phyloP scores from a whole-genome alignment of 2,888 invertebrate genomes.

The Cacoxenus indagator region DNA sequence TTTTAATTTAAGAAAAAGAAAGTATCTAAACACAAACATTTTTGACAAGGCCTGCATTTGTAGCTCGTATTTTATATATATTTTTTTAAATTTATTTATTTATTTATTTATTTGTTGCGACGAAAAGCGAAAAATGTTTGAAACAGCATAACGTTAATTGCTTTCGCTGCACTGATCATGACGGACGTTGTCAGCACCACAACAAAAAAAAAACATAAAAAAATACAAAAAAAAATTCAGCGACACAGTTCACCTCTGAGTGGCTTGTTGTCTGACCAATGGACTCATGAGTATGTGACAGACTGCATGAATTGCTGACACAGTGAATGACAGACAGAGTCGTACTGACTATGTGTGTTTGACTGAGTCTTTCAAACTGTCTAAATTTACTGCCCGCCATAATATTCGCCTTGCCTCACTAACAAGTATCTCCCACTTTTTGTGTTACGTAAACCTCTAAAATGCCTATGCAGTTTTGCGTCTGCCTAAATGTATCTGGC shows the following conservation, averaged over 20 bases:
- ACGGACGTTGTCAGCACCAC: slow-evolving; percentile 16
- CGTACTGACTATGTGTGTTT: background rate
- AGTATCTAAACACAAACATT: background rate
- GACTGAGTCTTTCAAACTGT: background rate
- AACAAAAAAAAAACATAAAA: background rate
- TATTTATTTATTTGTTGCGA: slow-evolving; percentile 19
- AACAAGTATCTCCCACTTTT: background rate
- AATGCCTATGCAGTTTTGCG: background rate
- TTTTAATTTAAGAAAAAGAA: slow-evolving; percentile 13
- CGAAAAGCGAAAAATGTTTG: slow-evolving; percentile 28
- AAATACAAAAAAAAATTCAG: too few species aligned
- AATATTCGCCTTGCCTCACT: background rate
- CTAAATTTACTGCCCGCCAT: background rate
- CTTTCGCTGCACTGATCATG: slow-evolving; percentile 37
- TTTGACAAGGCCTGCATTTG: background rate
- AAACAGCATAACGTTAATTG: slow-evolving; percentile 57
- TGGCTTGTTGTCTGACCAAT: background rate
- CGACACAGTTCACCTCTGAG: too few species aligned
- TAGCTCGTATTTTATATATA: background rate
- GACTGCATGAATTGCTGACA: background rate
- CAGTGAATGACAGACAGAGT: background rate
- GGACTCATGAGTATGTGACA: background rate
- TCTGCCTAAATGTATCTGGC: background rate
- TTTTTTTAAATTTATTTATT: background rate
- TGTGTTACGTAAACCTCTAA: background rate